These are phyloP conservation scores for Nomada ferruginata DNA, from an alignment of 2,888 invertebrate species.

Conservation along the genomic window DNA sequence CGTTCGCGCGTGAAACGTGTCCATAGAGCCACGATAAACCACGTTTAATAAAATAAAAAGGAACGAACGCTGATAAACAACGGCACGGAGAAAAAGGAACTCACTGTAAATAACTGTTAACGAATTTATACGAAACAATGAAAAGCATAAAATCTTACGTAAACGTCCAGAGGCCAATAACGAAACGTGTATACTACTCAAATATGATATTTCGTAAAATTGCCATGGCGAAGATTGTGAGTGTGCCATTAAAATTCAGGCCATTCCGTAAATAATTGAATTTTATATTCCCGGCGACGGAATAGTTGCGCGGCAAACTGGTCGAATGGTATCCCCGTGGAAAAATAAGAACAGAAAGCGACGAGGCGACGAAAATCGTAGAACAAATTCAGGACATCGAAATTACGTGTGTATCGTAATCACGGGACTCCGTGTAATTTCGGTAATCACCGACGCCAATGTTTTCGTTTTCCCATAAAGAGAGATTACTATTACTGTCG, in stretches of 20 bases:
- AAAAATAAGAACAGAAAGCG: not conserved
- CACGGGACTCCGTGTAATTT: conserved; percentile 3
- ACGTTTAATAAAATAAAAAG: conserved; percentile 38
- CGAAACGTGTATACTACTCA: not conserved
- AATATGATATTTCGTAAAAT: conserved; percentile 3
- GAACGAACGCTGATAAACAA: not conserved
- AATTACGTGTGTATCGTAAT: not conserved
- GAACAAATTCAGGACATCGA: not conserved
- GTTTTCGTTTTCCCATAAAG: not conserved
- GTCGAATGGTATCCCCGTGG: not conserved
- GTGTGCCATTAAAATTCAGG: conserved; percentile 29
- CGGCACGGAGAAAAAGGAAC: not conserved
- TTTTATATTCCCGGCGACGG: not conserved
- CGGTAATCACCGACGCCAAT: conserved; percentile 13
- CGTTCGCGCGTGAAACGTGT: conserved; percentile 41
- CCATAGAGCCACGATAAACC: conserved; percentile 25
- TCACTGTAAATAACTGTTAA: too few relatives aligned
- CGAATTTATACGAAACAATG: too few relatives aligned
- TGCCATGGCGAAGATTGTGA: not conserved
- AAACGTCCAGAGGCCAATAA: not conserved
- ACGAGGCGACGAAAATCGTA: not conserved
- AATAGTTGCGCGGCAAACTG: not conserved
- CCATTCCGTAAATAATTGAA: conserved; percentile 25
- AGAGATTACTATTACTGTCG: not conserved
- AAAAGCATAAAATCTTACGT: too few relatives aligned